Percentiles rank a stretch among this genome's conserved stretches.
These are phyloP conservation scores for Dicentrarchus labrax DNA, from an alignment of 2,113 vertebrate species.

Conservation along the genomic window DNA sequence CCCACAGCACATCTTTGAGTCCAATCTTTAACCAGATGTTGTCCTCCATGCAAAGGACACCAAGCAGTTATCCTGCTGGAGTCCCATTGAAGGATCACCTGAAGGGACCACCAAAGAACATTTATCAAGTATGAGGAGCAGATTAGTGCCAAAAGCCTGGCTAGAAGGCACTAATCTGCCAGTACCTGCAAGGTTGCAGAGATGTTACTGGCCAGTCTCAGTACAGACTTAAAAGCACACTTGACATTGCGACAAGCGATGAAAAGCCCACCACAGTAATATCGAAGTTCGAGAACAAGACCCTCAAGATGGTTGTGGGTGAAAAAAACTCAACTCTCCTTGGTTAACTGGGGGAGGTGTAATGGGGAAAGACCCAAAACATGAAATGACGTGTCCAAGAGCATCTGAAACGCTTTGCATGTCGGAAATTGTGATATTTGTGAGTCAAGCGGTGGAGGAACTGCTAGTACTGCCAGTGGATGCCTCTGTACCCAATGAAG, in stretches of 20 bases:
- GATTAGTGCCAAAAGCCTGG: background rate
- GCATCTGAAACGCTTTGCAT: background rate
- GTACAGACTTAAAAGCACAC: background rate
- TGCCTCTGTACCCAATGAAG: background rate
- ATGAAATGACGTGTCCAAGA: background rate
- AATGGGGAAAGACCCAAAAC: too few relatives aligned
- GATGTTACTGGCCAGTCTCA: too few relatives aligned
- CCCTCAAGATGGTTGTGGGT: too few relatives aligned
- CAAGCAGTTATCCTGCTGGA: background rate
- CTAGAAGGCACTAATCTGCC: background rate
- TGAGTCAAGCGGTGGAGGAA: background rate
- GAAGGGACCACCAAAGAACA: background rate
- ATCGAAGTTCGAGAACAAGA: background rate
- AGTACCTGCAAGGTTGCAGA: too few relatives aligned
- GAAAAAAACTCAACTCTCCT: background rate
- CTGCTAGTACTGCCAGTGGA: background rate
- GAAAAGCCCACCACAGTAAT: background rate
- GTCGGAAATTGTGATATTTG: background rate
- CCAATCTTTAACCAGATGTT: background rate
- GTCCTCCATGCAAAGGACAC: background rate
- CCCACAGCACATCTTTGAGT: background rate
- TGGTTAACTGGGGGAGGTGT: background rate
- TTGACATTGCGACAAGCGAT: background rate
- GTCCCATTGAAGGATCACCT: background rate
- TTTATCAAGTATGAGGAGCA: background rate